Conservation (phyloP, 2,888 invertebrate species). For the Polia nebulosa region DNA sequence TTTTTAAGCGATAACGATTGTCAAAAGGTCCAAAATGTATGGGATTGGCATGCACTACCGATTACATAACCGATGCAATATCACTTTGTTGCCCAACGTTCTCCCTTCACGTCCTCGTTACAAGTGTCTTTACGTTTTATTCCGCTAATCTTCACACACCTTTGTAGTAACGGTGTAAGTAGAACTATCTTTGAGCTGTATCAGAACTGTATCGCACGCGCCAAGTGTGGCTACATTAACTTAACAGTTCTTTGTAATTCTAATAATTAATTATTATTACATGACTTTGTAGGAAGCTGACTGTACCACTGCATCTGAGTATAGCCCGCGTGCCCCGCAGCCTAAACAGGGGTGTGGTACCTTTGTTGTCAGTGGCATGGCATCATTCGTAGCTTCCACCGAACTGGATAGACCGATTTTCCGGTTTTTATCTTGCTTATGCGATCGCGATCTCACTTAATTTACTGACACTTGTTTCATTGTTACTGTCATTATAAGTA, state of each 20-base stretch:
- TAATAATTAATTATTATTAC: constrained; percentile 4
- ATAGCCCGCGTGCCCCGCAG: background rate
- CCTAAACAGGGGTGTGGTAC: too few species aligned
- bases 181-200: constrained; percentile 40
- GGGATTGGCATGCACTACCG: background rate
- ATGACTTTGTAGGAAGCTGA: constrained; percentile 7
- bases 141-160: constrained; percentile 6
- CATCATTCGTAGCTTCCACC: background rate
- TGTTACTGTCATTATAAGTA: background rate
- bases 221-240: constrained; percentile 31
- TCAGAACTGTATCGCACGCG: constrained; percentile 32
- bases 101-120: background rate
- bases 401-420: background rate
- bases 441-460: background rate
- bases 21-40: background rate
- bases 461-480: background rate
- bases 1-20: background rate
- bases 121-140: constrained; percentile 11
- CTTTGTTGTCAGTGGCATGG: background rate
- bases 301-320: background rate
- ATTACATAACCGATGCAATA: background rate
- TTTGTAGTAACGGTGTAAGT: constrained; percentile 29
- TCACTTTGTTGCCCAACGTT: background rate
- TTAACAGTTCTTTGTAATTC: constrained; percentile 28
- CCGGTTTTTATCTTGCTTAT: background rate